Base-by-base conservation (phyloP, 1,140 invertebrate species). In the Lanistes nyassanus region DNA sequence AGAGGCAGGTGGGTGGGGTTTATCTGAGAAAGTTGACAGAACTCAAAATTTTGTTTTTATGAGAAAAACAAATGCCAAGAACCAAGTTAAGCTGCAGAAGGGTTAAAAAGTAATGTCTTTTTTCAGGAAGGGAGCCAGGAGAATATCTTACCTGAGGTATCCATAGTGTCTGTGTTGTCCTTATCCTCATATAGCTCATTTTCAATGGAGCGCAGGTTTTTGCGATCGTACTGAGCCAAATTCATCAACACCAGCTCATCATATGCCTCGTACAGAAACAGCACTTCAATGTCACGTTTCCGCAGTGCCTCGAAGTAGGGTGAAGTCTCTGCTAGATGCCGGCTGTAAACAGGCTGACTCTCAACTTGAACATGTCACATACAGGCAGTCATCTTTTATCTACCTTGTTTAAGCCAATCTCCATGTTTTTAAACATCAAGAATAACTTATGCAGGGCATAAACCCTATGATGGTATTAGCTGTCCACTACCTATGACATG, bases 231-330 rank as follows among this genome's bases (percentile, higher is more conserved):
- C 84, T 96, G 92, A 79, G 92, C 92, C 31, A 99, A 89, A 82
- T 98, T 95, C 91, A 98, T 93, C 0, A 99, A 89, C 16, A 99
- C 96, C 34, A 98, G 89, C 89, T 99, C 98, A 90, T 99, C 98
- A 82, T 98, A 97, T 0, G 94, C 93, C 83, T 99, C 97, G 84
- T 97, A 98, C 85, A 96, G 96, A 88, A 98, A 98, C 3, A 99
- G 87, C 1, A 99, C 97, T 91, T 99, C 96, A 5, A 95, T 91
- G 76, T 97, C 93, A 78, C 93, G 85, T 75, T 91, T 88, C 83
- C 95, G 95, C 1, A 99, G 90, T 29, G 95, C 95, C 90, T 99
- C 97, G 84, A 94, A 97, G 86, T 99, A 99, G 0, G 97, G 97
- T 0, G 97, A 98, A 3, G 93, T 92, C 90, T 98, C 95, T 0